Base-by-base conservation (phyloP, 1,140 invertebrate genomes). In the Macrosteles quadrilineatus region DNA sequence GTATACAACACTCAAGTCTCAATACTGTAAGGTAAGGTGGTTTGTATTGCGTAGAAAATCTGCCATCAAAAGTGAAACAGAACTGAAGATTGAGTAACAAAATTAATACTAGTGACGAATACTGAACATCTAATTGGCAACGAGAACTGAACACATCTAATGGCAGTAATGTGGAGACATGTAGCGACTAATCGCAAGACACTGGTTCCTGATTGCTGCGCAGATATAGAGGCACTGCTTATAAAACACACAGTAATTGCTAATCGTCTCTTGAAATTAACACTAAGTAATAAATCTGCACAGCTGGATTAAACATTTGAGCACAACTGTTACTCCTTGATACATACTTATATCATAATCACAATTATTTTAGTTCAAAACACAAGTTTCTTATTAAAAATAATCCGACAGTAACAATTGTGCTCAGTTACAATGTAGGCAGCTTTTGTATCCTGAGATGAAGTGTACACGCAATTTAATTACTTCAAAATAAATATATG, bases 101-200 rank as follows among this genome's bases (percentile, higher is more conserved):
- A 50, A 50, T 4, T 9, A 50, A 50, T 50, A 50, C 47, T 50
- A 9, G 47, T 3, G 47, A 50, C n/a, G 21, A 50, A 50, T 50
- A 50, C 47, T 50, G 47, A 50, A 50, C 47, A 50, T 50, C 47
- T 50, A 50, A 21, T 50, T 50, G 47, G 47, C 47, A 50, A 50
- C 47, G n/a, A 19, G 47, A 50, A 50, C 47, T 50, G 47, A 50
- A 50, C 47, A 50, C 47, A 50, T 9, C n/a, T 9, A 50, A 50
- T 50, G 47, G 47, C 47, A 50, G 47, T 50, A 36, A 36, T 14
- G 14, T 36, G 6, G 21, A 11, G 4, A 50, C 47, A 50, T 19
- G 14, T 50, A 50, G 47, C 47, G 21, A 50, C 47, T 50, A 19
- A n/a, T 50, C 21, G 47, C 47, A 50, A 50, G 47, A 50, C 47